Base-by-base conservation (phyloP, 2,797 vertebrate genomes). In the Bradypodion ventrale region DNA sequence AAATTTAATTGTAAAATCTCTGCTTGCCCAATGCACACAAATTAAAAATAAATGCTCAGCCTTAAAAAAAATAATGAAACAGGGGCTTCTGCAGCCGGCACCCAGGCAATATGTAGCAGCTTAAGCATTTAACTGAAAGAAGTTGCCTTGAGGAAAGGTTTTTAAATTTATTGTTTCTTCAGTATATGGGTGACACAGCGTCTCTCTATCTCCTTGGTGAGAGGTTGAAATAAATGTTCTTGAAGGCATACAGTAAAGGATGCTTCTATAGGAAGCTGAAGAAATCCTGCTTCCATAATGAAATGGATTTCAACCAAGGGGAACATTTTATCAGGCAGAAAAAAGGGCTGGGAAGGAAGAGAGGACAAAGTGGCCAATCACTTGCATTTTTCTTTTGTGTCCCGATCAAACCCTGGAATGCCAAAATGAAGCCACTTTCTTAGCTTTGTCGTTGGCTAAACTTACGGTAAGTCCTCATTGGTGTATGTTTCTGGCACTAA, bases 291-390 rank as follows among this genome's bases (percentile, higher is more conserved):
- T 78, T 69, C 75, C 46, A 82, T 70, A 87, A 73, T 70, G n/a
- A 79, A 52, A 77, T 70, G 84, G 80, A 87, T 90, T 65, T 42
- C 7, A 78, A 88, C 1, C 91, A 87, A 88, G 59, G 44, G 37
- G 83, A 35, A 78, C 0, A 0, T 35, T 65, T 40, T 32, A 79
- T 35, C 29, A 8, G 49, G 63, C 75, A 66, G 15, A 9, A 68
- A 65, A 66, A 23, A 52, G 8, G 52, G 60, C 46, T 56, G 66
- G 65, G 81, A 13, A 10, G 46, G 46, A 49, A 46, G 49, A 13
- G 46, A 13, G 10, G 46, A 8, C 46, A 49, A 49, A 15, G 9
- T n/a, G n/a, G n/a, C n/a, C n/a, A n/a, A n/a, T n/a, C n/a, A n/a
- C n/a, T n/a, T n/a, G n/a, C n/a, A n/a, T n/a, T n/a, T n/a, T n/a